Conservation (phyloP, 2,113 vertebrate species). For the Grallaria varia region DNA sequence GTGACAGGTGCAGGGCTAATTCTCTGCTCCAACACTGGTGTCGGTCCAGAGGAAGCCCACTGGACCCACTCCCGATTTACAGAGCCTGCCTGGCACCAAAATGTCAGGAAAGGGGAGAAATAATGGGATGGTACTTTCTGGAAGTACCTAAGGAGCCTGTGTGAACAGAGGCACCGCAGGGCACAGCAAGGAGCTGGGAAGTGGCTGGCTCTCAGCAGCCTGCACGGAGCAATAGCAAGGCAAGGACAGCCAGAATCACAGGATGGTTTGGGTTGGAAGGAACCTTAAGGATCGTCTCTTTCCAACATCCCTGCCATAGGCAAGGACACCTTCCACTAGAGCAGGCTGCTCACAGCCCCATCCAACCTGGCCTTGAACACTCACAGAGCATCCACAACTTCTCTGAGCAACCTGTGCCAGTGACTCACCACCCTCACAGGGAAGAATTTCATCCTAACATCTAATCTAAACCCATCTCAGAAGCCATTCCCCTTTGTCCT, state of each 20-base stretch:
- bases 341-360: neutral
- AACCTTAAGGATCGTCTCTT: neutral
- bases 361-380: neutral
- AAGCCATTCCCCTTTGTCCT: neutral
- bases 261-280: neutral
- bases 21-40: neutral
- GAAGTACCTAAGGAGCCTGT: neutral
- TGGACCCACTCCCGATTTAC: neutral
- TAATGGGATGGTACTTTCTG: neutral
- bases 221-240: neutral
- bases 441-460: neutral
- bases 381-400: neutral
- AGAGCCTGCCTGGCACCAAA: neutral
- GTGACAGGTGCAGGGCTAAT: constrained; percentile 31
- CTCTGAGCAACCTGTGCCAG: neutral
- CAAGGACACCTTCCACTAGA: neutral
- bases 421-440: neutral
- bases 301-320: neutral
- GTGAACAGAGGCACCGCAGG: neutral
- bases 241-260: neutral
- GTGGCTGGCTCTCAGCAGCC: neutral
- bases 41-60: neutral
- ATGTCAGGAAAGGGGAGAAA: rapidly evolving
- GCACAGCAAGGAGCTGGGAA: neutral
- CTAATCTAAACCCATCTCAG: neutral